Base-by-base conservation (phyloP, 1,140 invertebrate species). In the Leptonema lineaticorne region DNA sequence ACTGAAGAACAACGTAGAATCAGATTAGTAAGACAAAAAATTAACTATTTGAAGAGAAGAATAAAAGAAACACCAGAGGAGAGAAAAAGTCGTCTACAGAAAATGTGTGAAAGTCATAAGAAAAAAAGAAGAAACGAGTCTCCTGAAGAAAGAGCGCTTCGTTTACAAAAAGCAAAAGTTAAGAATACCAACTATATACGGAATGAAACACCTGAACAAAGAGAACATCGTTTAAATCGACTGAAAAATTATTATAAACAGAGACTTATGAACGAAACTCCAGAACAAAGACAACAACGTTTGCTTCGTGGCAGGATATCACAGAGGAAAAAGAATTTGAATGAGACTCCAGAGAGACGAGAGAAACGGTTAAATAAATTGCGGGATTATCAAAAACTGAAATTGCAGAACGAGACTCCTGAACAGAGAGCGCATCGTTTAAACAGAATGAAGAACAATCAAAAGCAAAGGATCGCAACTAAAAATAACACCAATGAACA, bases 261-360 rank as follows among this genome's bases (percentile, higher is more conserved):
- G 7, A 28, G 66, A 20, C 11, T 68, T 2, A 16, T 11, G 2
- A 48, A 30, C 6, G 57, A 68, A 16, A 60, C 66, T 7, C 37
- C 57, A 3, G 66, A 68, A n/a, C 33, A 68, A 30, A 46, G 66
- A 8, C 18, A 60, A 18, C n/a, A 45, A 6, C 29, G 66, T 29
- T 22, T 68, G 57, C 18, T 60, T 37, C 46, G 24, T 2, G 41
- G 58, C 1, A 60, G 66, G n/a, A 48, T 60, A 2, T 60, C 58
- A 2, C 66, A 68, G 45, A 48, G 28, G 14, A 48, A 59, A 45
- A 62, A 59, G 18, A 29, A 50, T 11, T 14, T n/a, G 7, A 68
- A 68, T 22, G 66, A 68, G 20, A 60, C 66, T 1, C 37, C 57
- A 1, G 66, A 68, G 20, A 22, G 48, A 5, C n/a, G 66, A 9